phyloP scores from a whole-genome alignment of 2,113 vertebrate species.

The Clarias macrocephalus region DNA sequence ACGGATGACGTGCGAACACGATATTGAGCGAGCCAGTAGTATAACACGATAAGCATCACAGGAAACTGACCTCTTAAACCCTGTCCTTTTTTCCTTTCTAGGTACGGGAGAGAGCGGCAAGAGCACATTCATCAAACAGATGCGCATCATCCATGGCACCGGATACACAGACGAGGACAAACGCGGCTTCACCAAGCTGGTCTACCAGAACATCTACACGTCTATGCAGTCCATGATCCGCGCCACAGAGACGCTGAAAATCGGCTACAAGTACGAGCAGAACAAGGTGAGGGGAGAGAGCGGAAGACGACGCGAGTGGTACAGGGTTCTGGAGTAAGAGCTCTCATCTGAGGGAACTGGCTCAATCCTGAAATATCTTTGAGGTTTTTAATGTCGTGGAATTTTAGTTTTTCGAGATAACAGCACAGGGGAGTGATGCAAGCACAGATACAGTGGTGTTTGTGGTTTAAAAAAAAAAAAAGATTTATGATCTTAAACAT shows the following conservation, averaged over 20 bases:
- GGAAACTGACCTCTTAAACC: slow-evolving; percentile 7
- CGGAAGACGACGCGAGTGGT: rapidly evolving
- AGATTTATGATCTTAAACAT: not conserved
- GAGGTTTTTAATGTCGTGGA: not conserved
- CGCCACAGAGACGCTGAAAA: slow-evolving; percentile 81
- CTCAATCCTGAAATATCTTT: not conserved
- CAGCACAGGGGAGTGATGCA: not conserved
- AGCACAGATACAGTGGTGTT: no score
- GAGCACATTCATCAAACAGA: slow-evolving; percentile 92
- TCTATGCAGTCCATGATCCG: slow-evolving; percentile 84
- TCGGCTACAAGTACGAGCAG: slow-evolving; percentile 77
- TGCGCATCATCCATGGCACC: slow-evolving; percentile 88
- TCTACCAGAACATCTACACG: slow-evolving; percentile 87
- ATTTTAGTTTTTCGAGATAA: no score
- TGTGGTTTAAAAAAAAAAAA: no score
- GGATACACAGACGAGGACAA: slow-evolving; percentile 88
- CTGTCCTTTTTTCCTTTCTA: slow-evolving; percentile 47
- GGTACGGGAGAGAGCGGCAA: slow-evolving; percentile 90
- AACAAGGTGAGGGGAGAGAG: slow-evolving; percentile 73
- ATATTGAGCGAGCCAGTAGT: not conserved
- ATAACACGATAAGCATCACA: not conserved
- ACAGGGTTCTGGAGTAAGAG: not conserved
- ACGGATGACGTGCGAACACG: not conserved
- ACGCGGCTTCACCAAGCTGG: slow-evolving; percentile 78
- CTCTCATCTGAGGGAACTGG: not conserved